Base-by-base conservation (phyloP, 1,140 invertebrate species). In the Littorina saxatilis region DNA sequence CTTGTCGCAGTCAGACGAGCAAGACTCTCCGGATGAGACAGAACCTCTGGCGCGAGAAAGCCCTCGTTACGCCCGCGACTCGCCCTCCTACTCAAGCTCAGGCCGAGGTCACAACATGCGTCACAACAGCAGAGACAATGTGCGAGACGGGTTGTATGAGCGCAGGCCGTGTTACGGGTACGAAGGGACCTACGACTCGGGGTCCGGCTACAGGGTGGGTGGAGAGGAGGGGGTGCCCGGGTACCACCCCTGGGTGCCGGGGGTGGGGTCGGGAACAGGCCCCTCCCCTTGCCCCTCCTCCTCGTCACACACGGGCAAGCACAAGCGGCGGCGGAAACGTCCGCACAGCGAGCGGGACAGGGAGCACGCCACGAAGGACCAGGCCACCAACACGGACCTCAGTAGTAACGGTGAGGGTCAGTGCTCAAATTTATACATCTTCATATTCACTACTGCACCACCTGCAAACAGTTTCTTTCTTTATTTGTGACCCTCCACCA, bases 311-410 rank as follows among this genome's bases (percentile, higher is more conserved):
- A 39, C 9, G 47, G 83, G 84, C 40, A 88, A 90, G 80, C 89
- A 90, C 74, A 90, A 89, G 81, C 79, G 86, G n/a, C 73, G 89
- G 37, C 81, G 87, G 58, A 84, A 81, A 61, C 82, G 87, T 39
- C 80, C 72, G 13, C 81, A 85, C 63, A 80, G 86, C 75, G 61
- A 32, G 61, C 5, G 29, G 27, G 23, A 58, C 55, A 58, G 55
- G 20, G 61, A 32, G 61, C 68, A 58, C 27, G 50, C 27, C 15
- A 50, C 68, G 20, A 79, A 50, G 74, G 91, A 91, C 86, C 90
- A 91, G 77, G 89, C 89, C 20, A 91, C 91, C 0, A 91, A 91
- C 80, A 91, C 91, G 63, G 91, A 91, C 83, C 82, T 90, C 58
- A 90, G 90, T 79, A 91, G 91, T 79, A 91, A 91, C 82, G 91